Percentiles rank a stretch among this genome's conserved stretches.
These are phyloP conservation scores for Fundulus diaphanus DNA, from an alignment of 2,797 vertebrate species.

Conservation along the genomic window DNA sequence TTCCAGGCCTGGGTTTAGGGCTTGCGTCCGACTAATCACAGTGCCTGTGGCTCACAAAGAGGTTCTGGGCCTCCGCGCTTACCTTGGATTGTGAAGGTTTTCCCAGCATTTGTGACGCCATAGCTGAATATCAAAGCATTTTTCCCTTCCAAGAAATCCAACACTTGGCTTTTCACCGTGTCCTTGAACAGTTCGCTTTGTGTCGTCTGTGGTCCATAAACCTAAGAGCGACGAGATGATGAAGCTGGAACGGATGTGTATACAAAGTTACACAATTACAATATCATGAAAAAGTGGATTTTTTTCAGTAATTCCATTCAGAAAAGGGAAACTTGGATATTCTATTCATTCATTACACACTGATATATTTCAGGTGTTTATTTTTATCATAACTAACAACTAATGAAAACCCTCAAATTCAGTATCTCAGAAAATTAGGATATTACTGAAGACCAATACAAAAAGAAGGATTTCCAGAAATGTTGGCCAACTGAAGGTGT, in stretches of 20 bases:
- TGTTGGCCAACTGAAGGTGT: too few relatives aligned
- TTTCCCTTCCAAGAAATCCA: constrained; percentile 82
- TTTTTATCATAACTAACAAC: too few relatives aligned
- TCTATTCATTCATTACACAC: too few relatives aligned
- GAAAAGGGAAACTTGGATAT: too few relatives aligned
- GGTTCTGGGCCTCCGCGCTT: constrained; percentile 1
- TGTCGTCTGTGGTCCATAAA: constrained; percentile 85
- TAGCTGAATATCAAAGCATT: constrained; percentile 91
- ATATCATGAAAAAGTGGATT: too few relatives aligned
- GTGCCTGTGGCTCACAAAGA: neutral
- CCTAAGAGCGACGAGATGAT: constrained; percentile 63
- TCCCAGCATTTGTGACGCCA: constrained; percentile 94
- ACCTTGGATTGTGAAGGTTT: constrained; percentile 94
- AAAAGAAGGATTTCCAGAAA: too few relatives aligned
- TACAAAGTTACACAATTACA: too few relatives aligned
- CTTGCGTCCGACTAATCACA: neutral
- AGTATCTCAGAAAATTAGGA: too few relatives aligned
- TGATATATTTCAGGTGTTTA: too few relatives aligned
- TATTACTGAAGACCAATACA: too few relatives aligned
- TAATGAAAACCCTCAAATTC: too few relatives aligned
- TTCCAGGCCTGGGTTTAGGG: neutral
- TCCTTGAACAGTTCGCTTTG: constrained; percentile 86
- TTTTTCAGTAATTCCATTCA: too few relatives aligned
- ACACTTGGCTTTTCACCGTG: constrained; percentile 82
- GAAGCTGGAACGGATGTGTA: neutral